Evolutionary conservation across 2,888 invertebrate species (phyloP), one percentile per base, ranked within the genome.

Genomic region (Mallateleia sp.): DNA sequence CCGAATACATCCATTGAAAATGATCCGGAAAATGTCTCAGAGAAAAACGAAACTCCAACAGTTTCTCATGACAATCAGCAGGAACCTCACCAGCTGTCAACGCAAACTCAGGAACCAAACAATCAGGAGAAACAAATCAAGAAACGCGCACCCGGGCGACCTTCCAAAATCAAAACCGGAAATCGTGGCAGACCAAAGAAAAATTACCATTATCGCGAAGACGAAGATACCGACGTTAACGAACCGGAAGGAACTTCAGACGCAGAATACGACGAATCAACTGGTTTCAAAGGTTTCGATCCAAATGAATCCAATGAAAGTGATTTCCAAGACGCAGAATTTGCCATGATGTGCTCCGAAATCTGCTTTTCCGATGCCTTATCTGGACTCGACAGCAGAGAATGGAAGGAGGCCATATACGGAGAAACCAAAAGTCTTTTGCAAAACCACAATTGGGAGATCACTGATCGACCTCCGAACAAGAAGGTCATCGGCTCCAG

Each of bases 321-420:
- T 18, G 62, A 54, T 15, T 67, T 28, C 34, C 32, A 75, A 18
- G 54, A 52, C 11, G 75, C 62, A 14, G 64, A 64, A 18, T 24
- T 52, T 7, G 52, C 38, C 8, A 66, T 66, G 45, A 24, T 8
- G 6, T 50, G 75, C 9, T 50, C 50, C 14, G 78, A 78, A 52
- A 24, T 78, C 58, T 58, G 69, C n/a, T 34, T 74, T 25, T 20
- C n/a, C 34, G 52, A 50, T 7, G 66, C 74, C 42, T n/a, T 87
- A 32, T 22, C 50, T 7, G 74, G 54, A 18, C 77, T 64, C 18
- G 45, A 87, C 6, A 32, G 45, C n/a, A 47, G 22, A 18, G 80
- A 87, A 64, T 87, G 87, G 84, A 66, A 60, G n/a, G 52, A 88
- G 14, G 81, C 74, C 45, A 74, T 85, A 8, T 34, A 75, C 18